Base-by-base conservation (phyloP, 2,797 vertebrate genomes). In the Ctenosaura bakeri region DNA sequence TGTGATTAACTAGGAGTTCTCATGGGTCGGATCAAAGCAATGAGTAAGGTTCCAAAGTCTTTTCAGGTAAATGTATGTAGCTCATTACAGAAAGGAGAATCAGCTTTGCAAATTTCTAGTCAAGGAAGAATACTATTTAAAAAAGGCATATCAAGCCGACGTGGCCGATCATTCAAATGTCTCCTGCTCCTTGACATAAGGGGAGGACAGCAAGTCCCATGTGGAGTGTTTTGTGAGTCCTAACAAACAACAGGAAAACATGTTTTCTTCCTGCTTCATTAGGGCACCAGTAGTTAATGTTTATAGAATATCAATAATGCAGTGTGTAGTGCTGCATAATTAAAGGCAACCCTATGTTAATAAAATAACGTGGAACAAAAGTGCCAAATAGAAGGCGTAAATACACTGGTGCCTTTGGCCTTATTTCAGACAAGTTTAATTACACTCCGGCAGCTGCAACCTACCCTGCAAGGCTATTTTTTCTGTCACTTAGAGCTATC, bases 261-360 rank as follows among this genome's bases (percentile, higher is more conserved):
- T 90, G 91, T 94, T 96, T 95, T 94, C 91, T 93, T 96, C 96
- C 93, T 94, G 89, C 95, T 97, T 97, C 94, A 95, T 97, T 96
- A 97, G 89, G 88, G 92, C n/a, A 77, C 87, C 89, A 94, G 92
- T 96, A 96, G 95, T 97, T 96, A 97, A 96, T 96, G 96, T 95
- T 97, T 96, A 96, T 92, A 96, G 96, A 97, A 96, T 97, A 97
- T 96, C 96, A 97, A 97, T 96, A 97, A 96, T 97, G 94, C 92
- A 96, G 94, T 95, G 97, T 96, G 88, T 93, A 96, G 95, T 94
- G 96, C 94, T 97, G 95, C 95, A 97, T 97, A 97, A 97, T 97
- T 97, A 97, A 97, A 97, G 92, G 89, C 94, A 96, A 66, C 88
- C 83, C 94, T 95, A 91, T 93, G 94, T 96, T 97, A 97, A 96